Evolutionary conservation across 2,888 invertebrate genomes (phyloP).

Genomic region (Ypsolopha sequella): DNA sequence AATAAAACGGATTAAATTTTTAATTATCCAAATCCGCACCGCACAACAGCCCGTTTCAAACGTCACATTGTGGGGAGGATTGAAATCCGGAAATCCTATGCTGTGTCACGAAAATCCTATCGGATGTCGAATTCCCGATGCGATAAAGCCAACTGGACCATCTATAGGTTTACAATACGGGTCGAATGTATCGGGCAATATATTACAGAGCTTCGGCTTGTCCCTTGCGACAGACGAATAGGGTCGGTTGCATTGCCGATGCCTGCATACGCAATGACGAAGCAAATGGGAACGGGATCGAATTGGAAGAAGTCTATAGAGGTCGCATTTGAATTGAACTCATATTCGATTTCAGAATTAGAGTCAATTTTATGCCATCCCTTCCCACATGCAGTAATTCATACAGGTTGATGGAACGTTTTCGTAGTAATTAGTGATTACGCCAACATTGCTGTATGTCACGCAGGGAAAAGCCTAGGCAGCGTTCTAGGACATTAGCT

Average conservation of each 20-base stretch:
- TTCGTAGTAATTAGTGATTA: no score
- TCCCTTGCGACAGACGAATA: slow-evolving; percentile 27
- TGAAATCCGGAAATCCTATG: neutral
- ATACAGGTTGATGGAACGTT: no score
- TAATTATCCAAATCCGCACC: neutral
- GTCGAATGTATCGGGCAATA: slow-evolving; percentile 34
- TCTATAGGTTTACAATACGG: slow-evolving; percentile 15
- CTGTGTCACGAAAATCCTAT: slow-evolving; percentile 27
- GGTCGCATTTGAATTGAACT: neutral
- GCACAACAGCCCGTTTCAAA: neutral
- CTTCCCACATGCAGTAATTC: no score
- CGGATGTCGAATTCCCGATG: slow-evolving; percentile 18
- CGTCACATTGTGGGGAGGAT: neutral
- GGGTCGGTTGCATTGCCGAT: slow-evolving; percentile 35
- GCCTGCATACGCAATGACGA: slow-evolving; percentile 39
- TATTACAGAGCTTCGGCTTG: slow-evolving; percentile 26
- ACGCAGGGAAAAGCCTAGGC: no score
- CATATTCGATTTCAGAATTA: neutral
- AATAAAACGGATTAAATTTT: slow-evolving; percentile 1
- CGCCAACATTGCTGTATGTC: no score
- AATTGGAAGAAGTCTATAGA: neutral
- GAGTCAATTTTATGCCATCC: no score
- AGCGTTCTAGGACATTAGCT: no score
- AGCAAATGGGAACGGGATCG: slow-evolving; percentile 23
- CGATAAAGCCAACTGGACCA: slow-evolving; percentile 3